Conservation (phyloP, 2,113 vertebrate species). For the Amphiprion percula region DNA sequence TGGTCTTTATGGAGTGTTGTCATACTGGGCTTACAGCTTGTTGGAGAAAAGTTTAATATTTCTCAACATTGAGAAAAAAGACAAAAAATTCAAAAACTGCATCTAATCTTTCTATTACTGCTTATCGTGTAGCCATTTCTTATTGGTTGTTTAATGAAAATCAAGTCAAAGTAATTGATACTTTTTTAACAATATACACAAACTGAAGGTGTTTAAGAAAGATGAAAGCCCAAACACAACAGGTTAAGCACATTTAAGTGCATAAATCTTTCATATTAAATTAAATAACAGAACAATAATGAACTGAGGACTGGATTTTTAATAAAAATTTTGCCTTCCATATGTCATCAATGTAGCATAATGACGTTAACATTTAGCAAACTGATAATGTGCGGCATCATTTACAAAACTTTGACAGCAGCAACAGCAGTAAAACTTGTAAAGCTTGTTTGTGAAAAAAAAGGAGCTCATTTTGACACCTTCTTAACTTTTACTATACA, state of each 20-base stretch:
- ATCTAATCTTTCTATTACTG: not conserved
- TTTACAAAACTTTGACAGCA: not conserved
- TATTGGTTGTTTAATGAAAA: not conserved
- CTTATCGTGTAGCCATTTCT: not conserved
- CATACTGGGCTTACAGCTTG: constrained; percentile 24
- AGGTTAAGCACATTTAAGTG: no score
- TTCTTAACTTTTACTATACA: not conserved
- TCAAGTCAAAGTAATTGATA: not conserved
- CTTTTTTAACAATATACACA: not conserved
- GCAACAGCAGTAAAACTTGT: not conserved
- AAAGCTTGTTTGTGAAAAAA: not conserved
- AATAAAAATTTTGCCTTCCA: not conserved
- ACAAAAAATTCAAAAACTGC: not conserved
- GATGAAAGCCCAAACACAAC: no score
- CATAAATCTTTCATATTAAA: no score
- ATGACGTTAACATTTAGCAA: not conserved
- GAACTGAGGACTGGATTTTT: no score
- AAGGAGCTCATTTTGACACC: not conserved
- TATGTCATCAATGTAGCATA: not conserved
- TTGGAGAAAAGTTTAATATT: constrained; percentile 38
- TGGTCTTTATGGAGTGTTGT: constrained; percentile 52
- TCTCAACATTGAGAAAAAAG: constrained; percentile 9
- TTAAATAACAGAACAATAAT: no score
- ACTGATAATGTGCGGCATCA: not conserved
- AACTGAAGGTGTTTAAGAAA: not conserved